These are phyloP conservation scores for Dorcus parallelipipedus DNA, from an alignment of 2,888 invertebrate species.

Conservation along the genomic window DNA sequence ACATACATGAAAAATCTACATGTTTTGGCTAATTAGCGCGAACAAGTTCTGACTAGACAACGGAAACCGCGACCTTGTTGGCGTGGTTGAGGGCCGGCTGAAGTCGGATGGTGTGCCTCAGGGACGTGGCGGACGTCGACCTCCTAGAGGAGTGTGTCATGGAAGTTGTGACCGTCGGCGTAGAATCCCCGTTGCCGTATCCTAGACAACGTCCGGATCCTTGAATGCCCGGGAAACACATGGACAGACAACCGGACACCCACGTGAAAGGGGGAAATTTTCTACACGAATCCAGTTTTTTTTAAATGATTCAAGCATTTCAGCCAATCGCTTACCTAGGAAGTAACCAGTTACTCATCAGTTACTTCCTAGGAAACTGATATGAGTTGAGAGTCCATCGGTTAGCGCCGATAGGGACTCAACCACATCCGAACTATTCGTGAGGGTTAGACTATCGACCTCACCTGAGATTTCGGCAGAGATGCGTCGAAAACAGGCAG, in stretches of 20 bases:
- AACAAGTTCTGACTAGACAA: conserved; percentile 36
- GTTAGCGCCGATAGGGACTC: neutral
- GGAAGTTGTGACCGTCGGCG: conserved; percentile 42
- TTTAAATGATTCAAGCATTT: neutral
- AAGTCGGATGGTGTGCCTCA: conserved; percentile 43
- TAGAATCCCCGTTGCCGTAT: conserved; percentile 36
- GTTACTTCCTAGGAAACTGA: neutral
- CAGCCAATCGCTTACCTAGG: conserved; percentile 8
- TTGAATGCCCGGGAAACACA: conserved; percentile 41
- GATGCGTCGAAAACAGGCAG: conserved; percentile 89
- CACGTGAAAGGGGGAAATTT: conserved; percentile 69
- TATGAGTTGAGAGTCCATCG: neutral
- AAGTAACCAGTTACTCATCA: conserved; percentile 2
- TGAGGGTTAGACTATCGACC: conserved; percentile 8
- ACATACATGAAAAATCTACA: too few relatives aligned
- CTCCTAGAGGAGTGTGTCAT: conserved; percentile 43
- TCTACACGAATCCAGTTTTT: conserved; percentile 38
- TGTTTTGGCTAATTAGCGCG: neutral
- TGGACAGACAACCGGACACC: conserved; percentile 56
- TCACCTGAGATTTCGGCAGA: conserved; percentile 84
- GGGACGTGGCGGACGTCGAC: conserved; percentile 42
- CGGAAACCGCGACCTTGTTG: conserved; percentile 45
- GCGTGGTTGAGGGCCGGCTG: conserved; percentile 40
- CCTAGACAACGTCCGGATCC: conserved; percentile 39
- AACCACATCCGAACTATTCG: too few relatives aligned